A percentile compares a stretch with the other conserved stretches of the same genome.
Evolutionary conservation across 2,113 vertebrate species (phyloP).

Genomic region (Puma concolor): DNA sequence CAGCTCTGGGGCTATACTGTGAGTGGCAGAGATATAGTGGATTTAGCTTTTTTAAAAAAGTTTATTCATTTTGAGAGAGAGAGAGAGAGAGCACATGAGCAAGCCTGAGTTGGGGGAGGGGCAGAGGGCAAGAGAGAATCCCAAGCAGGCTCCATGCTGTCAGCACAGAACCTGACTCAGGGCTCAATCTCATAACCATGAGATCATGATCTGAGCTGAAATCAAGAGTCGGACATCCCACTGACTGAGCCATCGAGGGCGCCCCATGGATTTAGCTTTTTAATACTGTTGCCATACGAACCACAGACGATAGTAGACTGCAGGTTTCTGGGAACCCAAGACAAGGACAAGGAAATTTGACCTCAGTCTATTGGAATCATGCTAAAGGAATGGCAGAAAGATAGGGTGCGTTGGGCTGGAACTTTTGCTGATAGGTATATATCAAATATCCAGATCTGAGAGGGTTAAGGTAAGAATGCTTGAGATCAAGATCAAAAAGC

Average conservation of each 20-base stretch:
- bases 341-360: not conserved
- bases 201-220: too few relatives aligned
- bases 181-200: too few relatives aligned
- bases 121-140: too few relatives aligned
- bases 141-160: too few relatives aligned
- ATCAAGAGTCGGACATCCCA: too few relatives aligned
- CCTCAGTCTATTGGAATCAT: not conserved
- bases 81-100: too few relatives aligned
- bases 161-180: too few relatives aligned
- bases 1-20: not conserved
- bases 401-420: not conserved
- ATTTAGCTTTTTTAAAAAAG: not conserved
- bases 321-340: not conserved
- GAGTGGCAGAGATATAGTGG: not conserved
- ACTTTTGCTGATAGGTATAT: not conserved
- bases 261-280: not conserved
- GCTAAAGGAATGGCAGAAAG: slow-evolving; percentile 4
- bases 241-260: too few relatives aligned
- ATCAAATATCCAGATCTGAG: slow-evolving; percentile 1
- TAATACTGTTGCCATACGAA: not conserved
- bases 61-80: too few relatives aligned
- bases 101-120: too few relatives aligned
- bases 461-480: not conserved
- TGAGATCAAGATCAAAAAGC: slow-evolving; percentile 24
- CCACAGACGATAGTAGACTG: not conserved